Evolutionary conservation across 2,797 vertebrate genomes (phyloP).

Genomic region (Oryzias sinensis): DNA sequence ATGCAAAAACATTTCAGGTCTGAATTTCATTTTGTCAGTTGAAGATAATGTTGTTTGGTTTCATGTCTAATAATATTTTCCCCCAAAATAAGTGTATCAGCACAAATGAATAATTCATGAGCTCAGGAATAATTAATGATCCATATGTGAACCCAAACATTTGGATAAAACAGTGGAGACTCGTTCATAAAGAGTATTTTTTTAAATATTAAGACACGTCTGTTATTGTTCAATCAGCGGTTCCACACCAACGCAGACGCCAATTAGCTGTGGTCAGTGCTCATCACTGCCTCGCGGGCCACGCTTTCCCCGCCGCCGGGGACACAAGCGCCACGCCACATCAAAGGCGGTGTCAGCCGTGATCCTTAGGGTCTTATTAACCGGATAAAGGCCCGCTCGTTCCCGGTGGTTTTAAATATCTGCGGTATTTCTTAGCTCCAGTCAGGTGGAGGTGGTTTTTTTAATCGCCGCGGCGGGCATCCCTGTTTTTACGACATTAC

Average conservation of each 20-base stretch:
- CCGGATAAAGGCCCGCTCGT: neutral
- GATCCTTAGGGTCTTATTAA: neutral
- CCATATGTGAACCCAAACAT: too few species aligned
- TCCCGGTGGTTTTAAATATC: neutral
- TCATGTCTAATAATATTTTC: too few species aligned
- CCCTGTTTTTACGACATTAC: slow-evolving; percentile 13
- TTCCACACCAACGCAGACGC: slow-evolving; percentile 13
- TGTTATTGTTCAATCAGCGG: neutral
- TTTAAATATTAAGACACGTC: neutral
- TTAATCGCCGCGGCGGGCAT: slow-evolving; percentile 17
- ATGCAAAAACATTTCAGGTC: too few species aligned
- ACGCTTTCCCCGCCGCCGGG: neutral
- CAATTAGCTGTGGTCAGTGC: slow-evolving; percentile 39
- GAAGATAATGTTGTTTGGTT: too few species aligned
- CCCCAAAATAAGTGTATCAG: too few species aligned
- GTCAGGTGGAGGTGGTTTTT: slow-evolving; percentile 46
- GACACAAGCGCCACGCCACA: neutral
- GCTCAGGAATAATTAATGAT: too few species aligned
- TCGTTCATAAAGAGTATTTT: too few species aligned
- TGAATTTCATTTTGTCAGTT: too few species aligned
- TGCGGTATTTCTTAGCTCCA: slow-evolving; percentile 11
- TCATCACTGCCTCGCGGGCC: slow-evolving; percentile 50
- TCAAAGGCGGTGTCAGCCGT: neutral
- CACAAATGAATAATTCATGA: too few species aligned
- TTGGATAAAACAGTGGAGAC: too few species aligned